Evolutionary conservation across 2,888 invertebrate species (phyloP).

Genomic region (Hyppa rectilinea): DNA sequence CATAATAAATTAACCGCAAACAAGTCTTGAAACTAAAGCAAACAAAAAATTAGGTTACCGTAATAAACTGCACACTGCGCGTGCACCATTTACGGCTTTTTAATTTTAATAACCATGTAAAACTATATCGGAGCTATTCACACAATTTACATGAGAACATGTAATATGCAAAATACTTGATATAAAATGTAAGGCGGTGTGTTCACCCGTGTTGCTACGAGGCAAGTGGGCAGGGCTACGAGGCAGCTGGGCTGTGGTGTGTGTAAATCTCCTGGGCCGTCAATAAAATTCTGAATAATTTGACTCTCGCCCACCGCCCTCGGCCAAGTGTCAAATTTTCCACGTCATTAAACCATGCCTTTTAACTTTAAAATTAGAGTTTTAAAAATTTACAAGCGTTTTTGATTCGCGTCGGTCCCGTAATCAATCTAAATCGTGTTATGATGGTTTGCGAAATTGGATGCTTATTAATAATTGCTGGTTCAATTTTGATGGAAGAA

Average conservation of each 20-base stretch:
- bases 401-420: constrained; percentile 51
- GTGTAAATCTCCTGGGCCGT: constrained; percentile 75
- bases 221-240: constrained; percentile 36
- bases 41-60: constrained; percentile 48
- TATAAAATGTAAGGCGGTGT: constrained; percentile 56
- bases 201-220: constrained; percentile 41
- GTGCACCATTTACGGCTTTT: constrained; percentile 54
- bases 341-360: constrained; percentile 83
- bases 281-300: constrained; percentile 85
- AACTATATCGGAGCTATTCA: constrained; percentile 52
- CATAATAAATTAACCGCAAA: constrained; percentile 48
- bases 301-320: constrained; percentile 75
- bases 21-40: constrained; percentile 42
- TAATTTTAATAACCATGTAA: constrained; percentile 62
- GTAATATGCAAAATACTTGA: constrained; percentile 58
- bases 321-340: constrained; percentile 88
- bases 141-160: constrained; percentile 58
- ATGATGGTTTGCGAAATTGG: constrained; percentile 47
- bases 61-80: constrained; percentile 53
- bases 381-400: constrained; percentile 74
- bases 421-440: constrained; percentile 65
- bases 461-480: constrained; percentile 42
- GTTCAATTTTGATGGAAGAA: constrained; percentile 7
- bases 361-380: constrained; percentile 76
- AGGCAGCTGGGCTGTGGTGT: constrained; percentile 72